Conservation (phyloP, 2,797 vertebrate genomes). For the Sebastes minor region DNA sequence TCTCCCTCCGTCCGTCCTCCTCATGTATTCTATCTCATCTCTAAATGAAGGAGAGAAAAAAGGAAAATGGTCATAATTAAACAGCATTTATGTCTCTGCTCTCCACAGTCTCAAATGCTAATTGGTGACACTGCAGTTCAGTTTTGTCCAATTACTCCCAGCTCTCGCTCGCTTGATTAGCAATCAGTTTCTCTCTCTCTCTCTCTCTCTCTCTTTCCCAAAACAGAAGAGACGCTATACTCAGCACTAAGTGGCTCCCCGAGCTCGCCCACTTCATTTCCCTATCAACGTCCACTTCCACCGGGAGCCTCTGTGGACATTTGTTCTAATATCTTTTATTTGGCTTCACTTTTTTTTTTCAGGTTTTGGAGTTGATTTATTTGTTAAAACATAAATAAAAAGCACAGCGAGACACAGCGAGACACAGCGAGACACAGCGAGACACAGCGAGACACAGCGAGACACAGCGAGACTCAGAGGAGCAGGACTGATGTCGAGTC, state of each 20-base stretch:
- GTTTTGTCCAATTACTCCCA: slow-evolving; percentile 78
- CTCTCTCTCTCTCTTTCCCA: neutral
- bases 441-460: too few species aligned
- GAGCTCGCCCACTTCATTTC: slow-evolving; percentile 12
- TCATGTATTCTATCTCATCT: slow-evolving; percentile 30
- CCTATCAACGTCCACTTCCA: neutral
- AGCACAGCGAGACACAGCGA: too few species aligned
- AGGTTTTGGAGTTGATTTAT: neutral
- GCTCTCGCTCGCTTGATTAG: slow-evolving; percentile 65
- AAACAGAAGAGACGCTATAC: slow-evolving; percentile 24
- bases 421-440: too few species aligned
- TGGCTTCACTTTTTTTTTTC: too few species aligned
- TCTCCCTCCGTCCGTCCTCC: neutral
- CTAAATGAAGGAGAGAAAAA: slow-evolving; percentile 51
- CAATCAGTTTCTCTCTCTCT: slow-evolving; percentile 46
- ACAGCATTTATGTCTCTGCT: slow-evolving; percentile 61
- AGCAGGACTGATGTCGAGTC: neutral
- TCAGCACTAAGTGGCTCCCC: slow-evolving; percentile 19
- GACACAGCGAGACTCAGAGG: neutral
- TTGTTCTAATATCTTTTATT: neutral
- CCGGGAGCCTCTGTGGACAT: neutral
- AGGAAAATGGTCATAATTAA: slow-evolving; percentile 71
- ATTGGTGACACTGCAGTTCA: slow-evolving; percentile 78
- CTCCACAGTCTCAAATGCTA: slow-evolving; percentile 69
- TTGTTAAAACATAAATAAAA: neutral